Percentiles rank a stretch among this genome's conserved stretches.
These are phyloP conservation scores for Pygoscelis adeliae DNA, from an alignment of 2,113 vertebrate species.

Conservation along the genomic window DNA sequence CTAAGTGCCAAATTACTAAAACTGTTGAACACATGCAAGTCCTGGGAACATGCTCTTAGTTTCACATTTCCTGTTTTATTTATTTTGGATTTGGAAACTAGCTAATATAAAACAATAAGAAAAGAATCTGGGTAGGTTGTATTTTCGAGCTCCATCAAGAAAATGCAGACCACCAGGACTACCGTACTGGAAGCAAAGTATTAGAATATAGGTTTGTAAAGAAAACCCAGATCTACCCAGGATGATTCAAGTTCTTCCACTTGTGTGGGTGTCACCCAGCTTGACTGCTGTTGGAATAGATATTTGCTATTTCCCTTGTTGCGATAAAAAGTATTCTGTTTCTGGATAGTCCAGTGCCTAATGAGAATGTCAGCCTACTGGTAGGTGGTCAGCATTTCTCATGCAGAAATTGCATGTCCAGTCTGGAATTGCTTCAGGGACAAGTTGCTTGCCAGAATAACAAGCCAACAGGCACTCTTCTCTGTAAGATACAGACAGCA, in stretches of 20 bases:
- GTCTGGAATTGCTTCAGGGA: not conserved
- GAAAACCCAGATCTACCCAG: not conserved
- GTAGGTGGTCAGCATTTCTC: conserved; percentile 21
- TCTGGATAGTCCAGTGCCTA: not conserved
- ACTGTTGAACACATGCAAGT: not conserved
- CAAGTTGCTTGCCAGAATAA: not conserved
- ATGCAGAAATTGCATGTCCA: not conserved
- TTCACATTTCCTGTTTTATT: conserved; percentile 62
- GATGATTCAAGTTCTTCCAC: conserved; percentile 33
- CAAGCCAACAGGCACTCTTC: not conserved
- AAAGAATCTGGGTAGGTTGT: conserved; percentile 29
- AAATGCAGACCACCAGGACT: conserved; percentile 42
- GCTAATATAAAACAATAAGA: conserved; percentile 45
- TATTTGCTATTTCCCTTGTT: conserved; percentile 22
- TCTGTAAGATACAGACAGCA: not conserved
- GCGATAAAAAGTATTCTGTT: not conserved
- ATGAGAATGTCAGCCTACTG: not conserved
- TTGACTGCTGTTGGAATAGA: conserved; percentile 16
- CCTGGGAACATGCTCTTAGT: conserved; percentile 39
- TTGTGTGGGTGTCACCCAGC: conserved; percentile 41
- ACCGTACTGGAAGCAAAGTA: conserved; percentile 21
- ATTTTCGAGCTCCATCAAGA: conserved; percentile 49
- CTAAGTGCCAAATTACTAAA: conserved; percentile 41
- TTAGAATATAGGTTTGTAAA: conserved; percentile 20
- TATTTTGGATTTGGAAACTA: conserved; percentile 53